A percentile compares a stretch with the other conserved stretches of the same genome.
Conservation (phyloP, 1,140 invertebrate genomes). For the Himalopsyche phryganea region DNA sequence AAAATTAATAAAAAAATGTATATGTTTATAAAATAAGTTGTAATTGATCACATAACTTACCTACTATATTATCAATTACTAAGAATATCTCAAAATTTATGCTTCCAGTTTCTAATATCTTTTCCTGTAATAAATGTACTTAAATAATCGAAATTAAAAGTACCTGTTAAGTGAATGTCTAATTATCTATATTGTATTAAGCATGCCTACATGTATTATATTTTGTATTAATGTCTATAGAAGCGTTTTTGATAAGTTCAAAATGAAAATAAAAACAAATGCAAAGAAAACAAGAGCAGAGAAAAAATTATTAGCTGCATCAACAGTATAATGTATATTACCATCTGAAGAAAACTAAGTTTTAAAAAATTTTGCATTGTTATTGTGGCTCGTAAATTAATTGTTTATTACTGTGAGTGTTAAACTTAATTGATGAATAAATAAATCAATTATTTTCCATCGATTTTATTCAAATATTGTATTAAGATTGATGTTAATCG, state of each 20-base stretch:
- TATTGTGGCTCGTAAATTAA: background rate
- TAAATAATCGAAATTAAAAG: background rate
- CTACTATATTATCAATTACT: too few species aligned
- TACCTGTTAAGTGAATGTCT: conserved; percentile 25
- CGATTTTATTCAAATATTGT: background rate
- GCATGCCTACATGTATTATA: conserved; percentile 14
- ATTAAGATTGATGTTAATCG: background rate
- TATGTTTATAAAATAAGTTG: too few species aligned
- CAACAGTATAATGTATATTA: too few species aligned
- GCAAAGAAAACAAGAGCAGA: background rate
- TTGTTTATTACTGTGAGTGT: background rate
- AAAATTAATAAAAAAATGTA: too few species aligned
- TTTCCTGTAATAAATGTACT: too few species aligned
- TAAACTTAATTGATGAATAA: conserved; percentile 1
- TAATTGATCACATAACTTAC: too few species aligned
- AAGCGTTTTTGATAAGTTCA: conserved; percentile 1
- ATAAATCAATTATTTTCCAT: conserved; percentile 3
- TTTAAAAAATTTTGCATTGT: too few species aligned
- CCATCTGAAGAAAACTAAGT: too few species aligned
- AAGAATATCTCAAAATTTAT: too few species aligned
- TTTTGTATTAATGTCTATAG: background rate
- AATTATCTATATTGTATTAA: conserved; percentile 10
- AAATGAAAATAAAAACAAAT: background rate
- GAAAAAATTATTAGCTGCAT: too few species aligned
- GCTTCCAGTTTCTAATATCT: too few species aligned